These are phyloP conservation scores for Gila orcuttii DNA, from an alignment of 2,113 vertebrate species.

Conservation along the genomic window DNA sequence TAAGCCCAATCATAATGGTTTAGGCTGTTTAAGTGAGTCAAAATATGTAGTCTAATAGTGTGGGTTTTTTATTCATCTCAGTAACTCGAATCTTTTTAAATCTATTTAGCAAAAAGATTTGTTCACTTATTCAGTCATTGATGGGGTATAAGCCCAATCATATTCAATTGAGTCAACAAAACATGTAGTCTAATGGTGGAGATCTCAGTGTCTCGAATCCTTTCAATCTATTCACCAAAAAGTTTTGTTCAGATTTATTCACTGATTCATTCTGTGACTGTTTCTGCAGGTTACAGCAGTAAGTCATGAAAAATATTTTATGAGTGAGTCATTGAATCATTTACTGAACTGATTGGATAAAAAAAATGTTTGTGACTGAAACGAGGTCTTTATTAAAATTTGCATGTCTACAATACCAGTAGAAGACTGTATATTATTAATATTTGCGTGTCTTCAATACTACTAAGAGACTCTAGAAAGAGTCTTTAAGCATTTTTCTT, in stretches of 20 bases:
- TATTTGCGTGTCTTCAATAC: too few relatives aligned
- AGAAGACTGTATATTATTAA: too few relatives aligned
- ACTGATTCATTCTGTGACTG: not conserved
- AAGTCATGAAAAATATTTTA: too few relatives aligned
- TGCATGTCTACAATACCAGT: too few relatives aligned
- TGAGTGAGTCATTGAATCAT: too few relatives aligned
- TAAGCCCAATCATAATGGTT: slow-evolving; percentile 80
- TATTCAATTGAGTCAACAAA: slow-evolving; percentile 80
- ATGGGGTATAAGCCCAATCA: slow-evolving; percentile 81
- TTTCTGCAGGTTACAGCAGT: too few relatives aligned
- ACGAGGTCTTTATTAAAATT: too few relatives aligned
- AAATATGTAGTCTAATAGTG: not conserved
- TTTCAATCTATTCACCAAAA: not conserved
- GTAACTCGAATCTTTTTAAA: not conserved
- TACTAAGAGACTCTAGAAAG: too few relatives aligned
- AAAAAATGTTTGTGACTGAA: too few relatives aligned
- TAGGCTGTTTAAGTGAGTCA: slow-evolving; percentile 85
- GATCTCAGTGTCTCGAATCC: not conserved
- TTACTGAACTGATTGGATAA: too few relatives aligned
- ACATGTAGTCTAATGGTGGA: not conserved
- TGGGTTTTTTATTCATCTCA: not conserved
- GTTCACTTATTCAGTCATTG: not conserved
- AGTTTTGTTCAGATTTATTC: not conserved
- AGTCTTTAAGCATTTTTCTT: too few relatives aligned
- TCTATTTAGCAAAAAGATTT: not conserved